These are phyloP conservation scores for Vombatus ursinus DNA, from an alignment of 2,113 vertebrate species.

Conservation along the genomic window DNA sequence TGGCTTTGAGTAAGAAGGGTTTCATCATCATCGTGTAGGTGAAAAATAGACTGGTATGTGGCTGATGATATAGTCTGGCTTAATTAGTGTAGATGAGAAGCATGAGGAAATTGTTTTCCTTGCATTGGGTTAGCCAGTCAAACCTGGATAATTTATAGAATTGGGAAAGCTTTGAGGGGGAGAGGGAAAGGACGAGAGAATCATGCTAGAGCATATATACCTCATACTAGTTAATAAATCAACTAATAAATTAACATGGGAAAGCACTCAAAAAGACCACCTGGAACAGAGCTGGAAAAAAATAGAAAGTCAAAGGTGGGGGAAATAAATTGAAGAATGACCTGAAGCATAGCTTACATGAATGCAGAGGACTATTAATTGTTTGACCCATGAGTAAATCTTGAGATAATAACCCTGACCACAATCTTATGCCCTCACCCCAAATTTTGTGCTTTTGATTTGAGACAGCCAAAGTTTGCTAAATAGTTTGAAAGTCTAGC, in stretches of 20 bases:
- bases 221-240: neutral
- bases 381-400: neutral
- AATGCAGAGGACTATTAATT: neutral
- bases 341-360: neutral
- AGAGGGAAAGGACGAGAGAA: neutral
- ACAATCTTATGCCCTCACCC: neutral
- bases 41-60: slow-evolving; percentile 39
- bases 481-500: neutral
- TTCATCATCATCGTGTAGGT: neutral
- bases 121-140: neutral
- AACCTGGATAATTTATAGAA: neutral
- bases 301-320: neutral
- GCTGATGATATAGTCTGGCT: slow-evolving; percentile 1
- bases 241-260: neutral
- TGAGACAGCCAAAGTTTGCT: neutral
- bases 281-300: neutral
- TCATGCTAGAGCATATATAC: neutral
- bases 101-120: slow-evolving; percentile 46
- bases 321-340: neutral
- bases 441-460: neutral
- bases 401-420: neutral
- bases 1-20: slow-evolving; percentile 1
- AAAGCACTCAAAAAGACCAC: neutral
- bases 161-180: neutral
- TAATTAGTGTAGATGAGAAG: slow-evolving; percentile 29